Base-by-base conservation (phyloP, 1,140 invertebrate species). In the Harpegnathos saltator region DNA sequence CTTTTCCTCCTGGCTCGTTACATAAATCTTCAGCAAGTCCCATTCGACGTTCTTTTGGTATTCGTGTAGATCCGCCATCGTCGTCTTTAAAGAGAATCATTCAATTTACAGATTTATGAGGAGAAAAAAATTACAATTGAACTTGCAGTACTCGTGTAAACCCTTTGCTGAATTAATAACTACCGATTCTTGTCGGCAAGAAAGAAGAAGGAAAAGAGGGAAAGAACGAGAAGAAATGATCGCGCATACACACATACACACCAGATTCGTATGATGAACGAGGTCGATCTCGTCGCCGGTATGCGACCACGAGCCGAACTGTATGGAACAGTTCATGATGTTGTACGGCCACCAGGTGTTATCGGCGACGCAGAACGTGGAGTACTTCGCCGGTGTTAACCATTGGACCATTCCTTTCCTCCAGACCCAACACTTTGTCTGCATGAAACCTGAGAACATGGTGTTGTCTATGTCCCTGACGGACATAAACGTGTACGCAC, bases 271-370 rank as follows among this genome's bases (percentile, higher is more conserved):
- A 12, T 12, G 0, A 4, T 9, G 5, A 33, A 1, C 0, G 11
- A 85, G 12, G 0, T 95, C 92, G 0, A 96, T 90, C 85, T 96
- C 95, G 85, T 96, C 94, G 3, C 93, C 94, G 3, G 91, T 94
- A 69, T 96, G 93, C 71, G 95, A 94, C 96, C 95, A 96, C 0
- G 92, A 91, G 3, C 83, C 89, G 5, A 94, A 29, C 52, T 91
- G 29, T 7, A 94, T 48, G 0, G 82, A 87, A 48, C 94, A 94
- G 68, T 93, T 91, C 68, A 93, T 87, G n/a, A 50, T 50, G 69
- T 94, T 92, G 61, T 91, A 93, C 1, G 94, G 94, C 92, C 92
- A 94, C 83, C 92, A 86, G 0, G 89, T 90, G 24, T 89, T 89
- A 87, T 94, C 91, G 0, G 88, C 56, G 7, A 78, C 9, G 72